Percentiles rank a stretch among this genome's conserved stretches.
Conservation (phyloP, 2,113 vertebrate genomes). For the Lynx canadensis region DNA sequence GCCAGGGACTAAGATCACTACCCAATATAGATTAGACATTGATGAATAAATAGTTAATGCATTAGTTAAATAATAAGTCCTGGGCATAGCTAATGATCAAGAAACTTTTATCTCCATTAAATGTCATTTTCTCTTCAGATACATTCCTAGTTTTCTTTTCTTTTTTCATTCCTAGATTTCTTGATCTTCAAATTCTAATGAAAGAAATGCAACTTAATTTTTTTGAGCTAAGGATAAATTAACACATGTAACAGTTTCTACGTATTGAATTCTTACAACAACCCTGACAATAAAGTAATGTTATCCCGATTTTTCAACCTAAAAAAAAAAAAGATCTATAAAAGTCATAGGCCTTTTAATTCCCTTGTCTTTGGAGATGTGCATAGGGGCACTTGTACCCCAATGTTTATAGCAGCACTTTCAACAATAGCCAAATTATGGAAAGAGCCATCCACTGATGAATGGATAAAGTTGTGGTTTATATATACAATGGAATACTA, state of each 20-base stretch:
- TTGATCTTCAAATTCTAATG: background rate
- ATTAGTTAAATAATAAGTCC: background rate
- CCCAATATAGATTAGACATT: background rate
- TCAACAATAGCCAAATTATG: too few species aligned
- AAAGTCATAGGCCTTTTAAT: too few species aligned
- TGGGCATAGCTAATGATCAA: background rate
- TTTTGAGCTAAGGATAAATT: background rate
- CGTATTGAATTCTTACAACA: background rate
- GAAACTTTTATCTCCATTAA: background rate
- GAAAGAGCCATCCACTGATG: too few species aligned
- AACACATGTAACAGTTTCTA: background rate
- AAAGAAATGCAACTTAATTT: background rate
- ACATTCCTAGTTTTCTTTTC: background rate
- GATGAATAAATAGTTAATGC: background rate
- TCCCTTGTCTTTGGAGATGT: too few species aligned
- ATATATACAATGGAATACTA: too few species aligned
- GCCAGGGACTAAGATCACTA: background rate
- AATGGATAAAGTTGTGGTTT: too few species aligned
- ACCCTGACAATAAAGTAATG: background rate
- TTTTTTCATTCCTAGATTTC: background rate
- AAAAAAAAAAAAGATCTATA: background rate
- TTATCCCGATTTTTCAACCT: background rate
- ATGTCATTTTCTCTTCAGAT: background rate
- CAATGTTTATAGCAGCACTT: too few species aligned
- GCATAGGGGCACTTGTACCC: too few species aligned